Percentiles rank a stretch among this genome's conserved stretches.
These are phyloP conservation scores for Biston betularia DNA, from an alignment of 2,888 invertebrate genomes.

Conservation along the genomic window DNA sequence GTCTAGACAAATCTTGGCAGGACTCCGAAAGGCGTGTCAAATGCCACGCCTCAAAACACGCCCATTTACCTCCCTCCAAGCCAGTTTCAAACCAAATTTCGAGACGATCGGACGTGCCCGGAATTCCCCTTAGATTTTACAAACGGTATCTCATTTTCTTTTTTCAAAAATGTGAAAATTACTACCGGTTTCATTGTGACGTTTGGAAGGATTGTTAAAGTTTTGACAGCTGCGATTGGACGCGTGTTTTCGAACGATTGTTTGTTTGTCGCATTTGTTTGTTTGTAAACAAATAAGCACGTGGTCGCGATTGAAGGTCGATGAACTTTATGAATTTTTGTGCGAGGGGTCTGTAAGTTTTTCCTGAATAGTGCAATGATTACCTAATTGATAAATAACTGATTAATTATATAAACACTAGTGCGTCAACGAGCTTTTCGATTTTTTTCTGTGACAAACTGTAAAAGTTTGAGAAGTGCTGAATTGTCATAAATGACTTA, in stretches of 20 bases:
- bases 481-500: no score
- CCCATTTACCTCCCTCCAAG: conserved; percentile 29
- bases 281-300: conserved; percentile 55
- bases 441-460: not conserved
- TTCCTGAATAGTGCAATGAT: not conserved
- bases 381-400: no score
- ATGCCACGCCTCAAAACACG: conserved; percentile 32
- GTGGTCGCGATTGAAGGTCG: conserved; percentile 47
- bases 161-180: not conserved
- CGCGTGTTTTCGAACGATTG: not conserved
- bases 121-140: conserved; percentile 12
- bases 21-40: conserved; percentile 32
- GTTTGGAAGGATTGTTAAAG: conserved; percentile 9
- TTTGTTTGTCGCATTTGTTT: conserved; percentile 41
- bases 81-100: conserved; percentile 31
- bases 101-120: conserved; percentile 31
- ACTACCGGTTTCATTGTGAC: not conserved
- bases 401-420: not conserved
- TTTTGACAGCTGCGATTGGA: conserved; percentile 1
- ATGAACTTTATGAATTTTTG: conserved; percentile 31
- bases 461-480: not conserved
- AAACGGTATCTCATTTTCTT: conserved; percentile 11
- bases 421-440: not conserved
- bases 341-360: not conserved
- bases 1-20: conserved; percentile 39